A percentile compares a stretch with the other conserved stretches of the same genome.
These are phyloP conservation scores for Drosophila longiperda DNA, from an alignment of 2,888 invertebrate genomes.

Conservation along the genomic window DNA sequence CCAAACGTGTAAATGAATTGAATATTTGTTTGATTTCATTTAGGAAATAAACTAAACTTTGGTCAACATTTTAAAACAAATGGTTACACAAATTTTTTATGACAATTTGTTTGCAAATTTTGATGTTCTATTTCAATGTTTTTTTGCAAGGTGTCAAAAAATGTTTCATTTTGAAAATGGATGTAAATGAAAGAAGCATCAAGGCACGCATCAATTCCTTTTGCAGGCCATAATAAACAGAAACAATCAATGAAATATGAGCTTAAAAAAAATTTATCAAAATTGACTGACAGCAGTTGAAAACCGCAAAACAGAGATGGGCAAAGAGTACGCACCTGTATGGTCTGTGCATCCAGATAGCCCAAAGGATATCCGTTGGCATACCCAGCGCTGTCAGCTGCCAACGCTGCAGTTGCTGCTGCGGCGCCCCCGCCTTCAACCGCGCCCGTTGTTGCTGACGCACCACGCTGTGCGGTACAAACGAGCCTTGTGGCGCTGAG, in stretches of 20 bases:
- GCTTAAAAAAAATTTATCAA: slow-evolving; percentile 24
- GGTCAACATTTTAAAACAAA: not conserved
- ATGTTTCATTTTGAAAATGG: slow-evolving; percentile 1
- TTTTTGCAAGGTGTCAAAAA: not conserved
- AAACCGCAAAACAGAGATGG: slow-evolving; percentile 28
- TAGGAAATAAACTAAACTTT: too few relatives aligned
- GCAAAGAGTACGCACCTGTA: slow-evolving; percentile 80
- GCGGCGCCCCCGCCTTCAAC: slow-evolving; percentile 2
- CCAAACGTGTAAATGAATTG: not conserved
- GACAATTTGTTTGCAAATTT: too few relatives aligned
- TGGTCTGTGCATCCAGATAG: slow-evolving; percentile 78
- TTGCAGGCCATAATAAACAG: slow-evolving; percentile 16
- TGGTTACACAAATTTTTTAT: not conserved
- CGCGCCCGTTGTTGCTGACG: slow-evolving; percentile 4
- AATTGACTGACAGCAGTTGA: slow-evolving; percentile 52
- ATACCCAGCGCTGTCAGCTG: slow-evolving; percentile 46
- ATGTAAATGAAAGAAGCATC: slow-evolving; percentile 21
- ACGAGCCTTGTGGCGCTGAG: slow-evolving; percentile 83
- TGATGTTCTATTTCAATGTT: too few relatives aligned
- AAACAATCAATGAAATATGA: slow-evolving; percentile 42
- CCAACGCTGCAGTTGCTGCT: slow-evolving; percentile 28
- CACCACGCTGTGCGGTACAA: slow-evolving; percentile 82
- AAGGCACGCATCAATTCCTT: slow-evolving; percentile 35
- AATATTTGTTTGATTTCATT: not conserved
- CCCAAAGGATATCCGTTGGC: slow-evolving; percentile 80